Evolutionary conservation across 2,888 invertebrate species (phyloP), one percentile per base, ranked within the genome.

Genomic region (Melipona beecheii): DNA sequence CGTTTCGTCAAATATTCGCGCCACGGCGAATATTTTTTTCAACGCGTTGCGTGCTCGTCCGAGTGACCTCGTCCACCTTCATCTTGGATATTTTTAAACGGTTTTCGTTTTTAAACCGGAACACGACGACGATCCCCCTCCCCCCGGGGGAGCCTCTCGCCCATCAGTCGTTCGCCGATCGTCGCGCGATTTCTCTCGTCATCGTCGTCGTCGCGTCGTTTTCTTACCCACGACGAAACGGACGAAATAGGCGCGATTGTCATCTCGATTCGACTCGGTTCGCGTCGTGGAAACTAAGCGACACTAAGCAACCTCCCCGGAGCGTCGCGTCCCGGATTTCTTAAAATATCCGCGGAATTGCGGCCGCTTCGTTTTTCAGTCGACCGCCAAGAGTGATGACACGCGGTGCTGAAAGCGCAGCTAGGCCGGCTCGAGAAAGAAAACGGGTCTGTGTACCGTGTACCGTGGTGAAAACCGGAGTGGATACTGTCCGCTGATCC

Each of bases 41-140:
- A 70, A 27, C 54, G 66, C 64, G 13, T 36, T 24, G 49, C 69
- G 64, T 50, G 75, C 82, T 84, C 73, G 69, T n/a, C 60, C 76
- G 73, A 81, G 71, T 76, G 86, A 89, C 87, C 87, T 81, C 80
- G 78, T 82, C 83, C 85, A 85, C 85, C 75, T 88, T 84, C 86
- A 73, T 58, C 65, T 54, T 56, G 66, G 84, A 76, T 89, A 89
- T 89, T 89, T 89, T 89, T 89, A 89, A 89, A 86, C 89, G 36
- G 75, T 85, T 87, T 87, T 79, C 86, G 68, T 43, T 43, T 43
- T 43, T 43, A 78, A 19, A 60, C 65, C 78, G 75, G 72, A 73
- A 69, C 43, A 43, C 50, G 13, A 11, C 52, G 31, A 4, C 74
- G 31, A 31, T 62, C 62, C 6, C 27, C 36, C 43, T 1, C 43